Conservation (phyloP, 2,797 vertebrate genomes). For the Perodicticus potto region DNA sequence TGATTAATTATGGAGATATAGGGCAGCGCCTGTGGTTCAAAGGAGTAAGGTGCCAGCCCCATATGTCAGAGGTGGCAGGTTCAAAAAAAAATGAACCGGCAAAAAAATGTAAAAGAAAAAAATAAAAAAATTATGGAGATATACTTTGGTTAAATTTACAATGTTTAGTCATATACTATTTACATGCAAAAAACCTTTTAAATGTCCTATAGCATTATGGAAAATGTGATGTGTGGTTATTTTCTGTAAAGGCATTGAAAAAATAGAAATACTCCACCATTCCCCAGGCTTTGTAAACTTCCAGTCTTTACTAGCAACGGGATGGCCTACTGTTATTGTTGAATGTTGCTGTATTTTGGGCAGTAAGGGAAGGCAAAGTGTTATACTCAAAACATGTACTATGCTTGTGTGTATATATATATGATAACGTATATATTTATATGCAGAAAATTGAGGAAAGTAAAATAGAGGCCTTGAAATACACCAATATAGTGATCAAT, state of each 20-base stretch:
- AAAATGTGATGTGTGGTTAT: not conserved
- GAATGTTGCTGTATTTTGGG: not conserved
- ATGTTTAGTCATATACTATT: not conserved
- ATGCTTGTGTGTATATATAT: not conserved
- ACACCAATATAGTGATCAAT: not conserved
- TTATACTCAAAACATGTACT: not conserved
- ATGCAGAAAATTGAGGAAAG: not conserved
- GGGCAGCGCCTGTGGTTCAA: no score
- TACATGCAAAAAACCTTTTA: not conserved
- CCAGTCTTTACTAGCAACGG: not conserved
- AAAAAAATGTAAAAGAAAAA: no score
- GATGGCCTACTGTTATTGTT: not conserved
- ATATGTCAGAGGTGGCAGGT: no score
- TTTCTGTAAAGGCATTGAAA: not conserved
- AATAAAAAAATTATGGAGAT: not conserved
- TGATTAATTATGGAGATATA: not conserved
- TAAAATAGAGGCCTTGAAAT: constrained; percentile 23
- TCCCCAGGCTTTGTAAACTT: not conserved
- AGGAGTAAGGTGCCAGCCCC: no score
- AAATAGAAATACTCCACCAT: not conserved
- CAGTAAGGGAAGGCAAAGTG: not conserved
- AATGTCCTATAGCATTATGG: not conserved
- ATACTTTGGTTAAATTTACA: not conserved
- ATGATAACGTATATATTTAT: not conserved
- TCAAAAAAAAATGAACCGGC: no score